Conservation (phyloP, 1,140 invertebrate genomes). For the Drosophila parabipectinata region DNA sequence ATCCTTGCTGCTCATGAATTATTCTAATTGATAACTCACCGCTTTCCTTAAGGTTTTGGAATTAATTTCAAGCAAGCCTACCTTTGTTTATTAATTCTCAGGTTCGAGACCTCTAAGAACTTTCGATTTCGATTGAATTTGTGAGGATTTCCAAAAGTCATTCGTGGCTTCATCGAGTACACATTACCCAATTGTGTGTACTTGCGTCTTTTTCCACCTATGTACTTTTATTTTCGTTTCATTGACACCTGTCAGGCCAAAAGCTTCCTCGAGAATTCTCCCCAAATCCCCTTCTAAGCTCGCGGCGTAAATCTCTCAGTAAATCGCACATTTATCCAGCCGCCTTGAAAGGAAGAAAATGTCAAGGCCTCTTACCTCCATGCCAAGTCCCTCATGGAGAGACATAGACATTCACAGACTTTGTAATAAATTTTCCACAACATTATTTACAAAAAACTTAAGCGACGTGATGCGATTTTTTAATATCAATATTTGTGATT, state of each 20-base stretch:
- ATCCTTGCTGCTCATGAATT: slow-evolving; percentile 35
- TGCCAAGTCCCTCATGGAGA: slow-evolving; percentile 7
- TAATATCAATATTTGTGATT: slow-evolving; percentile 75
- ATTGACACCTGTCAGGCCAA: slow-evolving; percentile 51
- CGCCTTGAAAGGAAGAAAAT: slow-evolving; percentile 23
- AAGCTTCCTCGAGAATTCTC: slow-evolving; percentile 16
- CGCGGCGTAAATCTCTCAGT: slow-evolving; percentile 47
- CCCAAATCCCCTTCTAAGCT: slow-evolving; percentile 32
- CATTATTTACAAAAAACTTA: slow-evolving; percentile 76
- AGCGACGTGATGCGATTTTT: slow-evolving; percentile 79
- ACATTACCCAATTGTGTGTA: not conserved
- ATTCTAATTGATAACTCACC: slow-evolving; percentile 25
- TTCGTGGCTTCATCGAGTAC: slow-evolving; percentile 10
- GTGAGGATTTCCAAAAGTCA: not conserved
- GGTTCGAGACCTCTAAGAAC: not conserved
- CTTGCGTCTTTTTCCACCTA: slow-evolving; percentile 6
- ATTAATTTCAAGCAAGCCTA: not conserved
- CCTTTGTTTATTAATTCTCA: too few species aligned
- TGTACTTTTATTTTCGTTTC: slow-evolving; percentile 15
- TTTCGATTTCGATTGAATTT: not conserved
- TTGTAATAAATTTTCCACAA: slow-evolving; percentile 77
- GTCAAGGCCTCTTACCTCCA: slow-evolving; percentile 14
- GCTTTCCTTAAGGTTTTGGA: not conserved
- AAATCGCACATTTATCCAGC: slow-evolving; percentile 74
- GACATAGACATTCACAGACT: slow-evolving; percentile 30